Evolutionary conservation across 2,797 vertebrate species (phyloP).

Genomic region (Scleropages formosus): DNA sequence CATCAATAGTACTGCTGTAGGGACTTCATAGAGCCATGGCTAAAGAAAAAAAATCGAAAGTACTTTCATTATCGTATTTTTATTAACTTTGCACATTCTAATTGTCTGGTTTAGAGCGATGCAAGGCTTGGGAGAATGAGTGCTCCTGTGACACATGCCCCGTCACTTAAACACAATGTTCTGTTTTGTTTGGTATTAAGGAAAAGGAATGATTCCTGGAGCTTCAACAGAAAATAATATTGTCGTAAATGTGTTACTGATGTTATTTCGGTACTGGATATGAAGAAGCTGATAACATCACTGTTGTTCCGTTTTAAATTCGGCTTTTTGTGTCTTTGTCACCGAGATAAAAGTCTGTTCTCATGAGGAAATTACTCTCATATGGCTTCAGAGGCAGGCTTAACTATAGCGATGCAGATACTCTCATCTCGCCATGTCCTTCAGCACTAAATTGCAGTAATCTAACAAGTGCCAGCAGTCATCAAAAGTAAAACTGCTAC

Average conservation of each 20-base stretch:
- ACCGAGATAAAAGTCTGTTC: neutral
- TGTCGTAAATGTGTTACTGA: neutral
- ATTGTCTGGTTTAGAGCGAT: neutral
- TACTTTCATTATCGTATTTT: neutral
- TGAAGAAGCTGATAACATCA: neutral
- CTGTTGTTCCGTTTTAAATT: constrained; percentile 15
- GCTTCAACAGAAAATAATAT: neutral
- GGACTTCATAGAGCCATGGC: neutral
- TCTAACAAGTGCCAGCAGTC: neutral
- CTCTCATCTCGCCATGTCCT: neutral
- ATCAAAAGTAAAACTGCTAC: neutral
- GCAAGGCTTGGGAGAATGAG: neutral
- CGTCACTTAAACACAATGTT: neutral
- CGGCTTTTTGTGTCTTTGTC: constrained; percentile 8
- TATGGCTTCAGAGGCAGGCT: constrained; percentile 10
- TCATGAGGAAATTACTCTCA: neutral
- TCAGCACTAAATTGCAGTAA: neutral
- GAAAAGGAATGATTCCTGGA: neutral
- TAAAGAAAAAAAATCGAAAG: neutral
- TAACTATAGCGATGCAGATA: constrained; percentile 5
- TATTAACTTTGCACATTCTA: neutral
- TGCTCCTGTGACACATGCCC: neutral
- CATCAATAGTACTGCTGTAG: neutral
- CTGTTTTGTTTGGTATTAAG: neutral
- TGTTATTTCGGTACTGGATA: neutral